A percentile compares a stretch with the other conserved stretches of the same genome.
Conservation (phyloP, 2,113 vertebrate species). For the Stigmatopora nigra region DNA sequence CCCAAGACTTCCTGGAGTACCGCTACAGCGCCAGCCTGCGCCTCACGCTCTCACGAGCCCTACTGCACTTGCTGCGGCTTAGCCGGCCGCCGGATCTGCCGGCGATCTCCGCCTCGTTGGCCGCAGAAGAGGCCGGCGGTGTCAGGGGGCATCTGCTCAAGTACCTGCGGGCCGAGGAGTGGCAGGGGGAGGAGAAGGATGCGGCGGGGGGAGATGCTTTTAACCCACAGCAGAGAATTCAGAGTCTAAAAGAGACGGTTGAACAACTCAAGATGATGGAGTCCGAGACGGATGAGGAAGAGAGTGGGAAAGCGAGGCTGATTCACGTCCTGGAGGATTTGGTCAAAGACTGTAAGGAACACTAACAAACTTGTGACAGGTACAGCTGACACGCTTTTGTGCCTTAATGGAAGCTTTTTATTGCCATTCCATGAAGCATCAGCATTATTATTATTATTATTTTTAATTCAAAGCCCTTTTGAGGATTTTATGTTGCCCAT, state of each 20-base stretch:
- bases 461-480: background rate
- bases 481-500: background rate
- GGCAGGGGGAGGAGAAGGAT: conserved; percentile 44
- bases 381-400: background rate
- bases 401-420: background rate
- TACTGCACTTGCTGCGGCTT: conserved; percentile 80
- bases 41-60: conserved; percentile 79
- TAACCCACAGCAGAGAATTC: conserved; percentile 58
- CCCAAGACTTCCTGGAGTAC: conserved; percentile 87
- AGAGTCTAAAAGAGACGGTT: conserved; percentile 61
- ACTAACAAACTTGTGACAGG: conserved; percentile 15
- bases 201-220: conserved; percentile 35
- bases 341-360: conserved; percentile 56
- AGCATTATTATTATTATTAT: background rate
- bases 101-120: conserved; percentile 54
- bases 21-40: conserved; percentile 88
- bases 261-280: conserved; percentile 62
- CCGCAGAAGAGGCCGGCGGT: conserved; percentile 42
- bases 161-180: conserved; percentile 67
- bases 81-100: conserved; percentile 72
- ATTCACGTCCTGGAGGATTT: conserved; percentile 71
- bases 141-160: conserved; percentile 72
- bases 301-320: conserved; percentile 38
- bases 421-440: background rate
- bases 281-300: conserved; percentile 34